These are phyloP conservation scores for Ctenopoma multispine DNA, from an alignment of 2,797 vertebrate genomes.

Conservation along the genomic window DNA sequence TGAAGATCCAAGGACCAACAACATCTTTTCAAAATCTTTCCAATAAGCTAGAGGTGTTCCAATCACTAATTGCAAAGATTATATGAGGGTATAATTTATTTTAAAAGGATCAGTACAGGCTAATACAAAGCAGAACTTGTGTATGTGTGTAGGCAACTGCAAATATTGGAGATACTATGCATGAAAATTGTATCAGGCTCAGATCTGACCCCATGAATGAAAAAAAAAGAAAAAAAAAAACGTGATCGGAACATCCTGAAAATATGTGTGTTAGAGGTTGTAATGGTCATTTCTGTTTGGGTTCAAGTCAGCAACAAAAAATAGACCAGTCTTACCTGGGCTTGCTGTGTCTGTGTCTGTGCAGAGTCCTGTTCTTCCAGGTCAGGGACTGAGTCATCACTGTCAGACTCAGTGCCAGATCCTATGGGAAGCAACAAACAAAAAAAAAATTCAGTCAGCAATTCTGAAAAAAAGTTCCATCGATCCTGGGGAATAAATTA, in stretches of 20 bases:
- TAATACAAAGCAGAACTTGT: no score
- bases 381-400: conserved; percentile 97
- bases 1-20: conserved; percentile 74
- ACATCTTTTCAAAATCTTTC: not conserved
- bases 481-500: conserved; percentile 28
- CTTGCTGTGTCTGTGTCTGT: conserved; percentile 96
- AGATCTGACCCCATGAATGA: no score
- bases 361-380: conserved; percentile 97
- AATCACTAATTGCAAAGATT: no score
- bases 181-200: no score
- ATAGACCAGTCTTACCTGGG: conserved; percentile 86
- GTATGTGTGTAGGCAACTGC: no score
- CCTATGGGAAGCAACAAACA: conserved; percentile 80
- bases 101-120: no score
- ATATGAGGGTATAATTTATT: no score
- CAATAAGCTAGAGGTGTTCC: not conserved
- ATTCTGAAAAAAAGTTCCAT: conserved; percentile 11
- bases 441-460: conserved; percentile 22
- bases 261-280: not conserved
- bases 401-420: conserved; percentile 98
- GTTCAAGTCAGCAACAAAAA: not conserved
- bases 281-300: not conserved
- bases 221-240: no score
- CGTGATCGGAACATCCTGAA: no score
- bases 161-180: no score